A percentile compares a stretch with the other conserved stretches of the same genome.
phyloP scores from a whole-genome alignment of 1,140 invertebrate genomes.

The Polypedilum vanderplanki region DNA sequence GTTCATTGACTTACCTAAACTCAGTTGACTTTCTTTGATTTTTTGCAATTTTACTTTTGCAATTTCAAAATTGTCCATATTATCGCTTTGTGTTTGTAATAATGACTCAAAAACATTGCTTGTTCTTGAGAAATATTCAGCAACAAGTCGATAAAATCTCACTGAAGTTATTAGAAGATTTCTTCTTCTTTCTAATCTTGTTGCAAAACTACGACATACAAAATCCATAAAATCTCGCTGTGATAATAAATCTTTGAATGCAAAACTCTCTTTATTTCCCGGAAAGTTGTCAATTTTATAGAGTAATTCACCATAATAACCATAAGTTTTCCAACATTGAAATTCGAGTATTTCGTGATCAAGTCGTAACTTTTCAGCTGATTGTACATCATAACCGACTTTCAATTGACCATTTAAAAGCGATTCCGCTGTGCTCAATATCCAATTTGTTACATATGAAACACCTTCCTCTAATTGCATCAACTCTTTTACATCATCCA shows the following conservation, averaged over 20 bases:
- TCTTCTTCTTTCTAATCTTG: constrained; percentile 62
- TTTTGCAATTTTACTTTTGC: constrained; percentile 49
- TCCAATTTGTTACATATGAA: constrained; percentile 66
- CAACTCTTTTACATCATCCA: constrained; percentile 55
- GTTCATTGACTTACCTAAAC: constrained; percentile 45
- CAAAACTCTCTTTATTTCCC: constrained; percentile 44
- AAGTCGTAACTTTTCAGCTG: constrained; percentile 60
- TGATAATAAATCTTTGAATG: constrained; percentile 52
- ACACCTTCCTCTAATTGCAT: constrained; percentile 55
- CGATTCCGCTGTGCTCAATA: constrained; percentile 64
- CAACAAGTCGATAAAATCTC: constrained; percentile 65
- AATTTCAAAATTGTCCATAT: constrained; percentile 49
- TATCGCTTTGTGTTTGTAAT: constrained; percentile 50
- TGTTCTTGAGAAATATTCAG: constrained; percentile 62
- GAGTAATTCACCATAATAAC: constrained; percentile 65
- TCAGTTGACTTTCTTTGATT: constrained; percentile 50
- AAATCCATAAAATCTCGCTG: constrained; percentile 74
- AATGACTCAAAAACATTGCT: constrained; percentile 60
- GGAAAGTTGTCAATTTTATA: constrained; percentile 57
- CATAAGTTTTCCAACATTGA: constrained; percentile 67
- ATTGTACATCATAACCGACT: constrained; percentile 64
- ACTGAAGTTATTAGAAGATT: constrained; percentile 70
- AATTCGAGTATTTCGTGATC: constrained; percentile 70
- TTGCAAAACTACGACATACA: constrained; percentile 68
- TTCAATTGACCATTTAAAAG: constrained; percentile 60